Evolutionary conservation across 2,113 vertebrate species (phyloP), one percentile per base, ranked within the genome.

Genomic region (Puma concolor): DNA sequence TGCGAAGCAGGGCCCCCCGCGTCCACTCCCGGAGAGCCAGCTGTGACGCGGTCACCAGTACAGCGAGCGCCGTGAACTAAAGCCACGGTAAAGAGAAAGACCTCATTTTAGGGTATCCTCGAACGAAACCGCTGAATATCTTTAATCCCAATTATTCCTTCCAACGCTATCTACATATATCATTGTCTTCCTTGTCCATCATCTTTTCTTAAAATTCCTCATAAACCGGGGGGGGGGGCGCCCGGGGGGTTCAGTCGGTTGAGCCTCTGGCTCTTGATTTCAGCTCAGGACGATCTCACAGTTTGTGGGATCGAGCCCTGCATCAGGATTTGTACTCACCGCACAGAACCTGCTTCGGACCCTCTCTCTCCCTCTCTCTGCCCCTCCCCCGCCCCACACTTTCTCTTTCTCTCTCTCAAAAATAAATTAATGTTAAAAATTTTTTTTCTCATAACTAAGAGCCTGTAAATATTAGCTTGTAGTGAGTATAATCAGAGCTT

Each of bases 1-100:
- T 44, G 10, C 23, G 14, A 84, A n/a, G 21, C 15, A 74, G 48
- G 33, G 33, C 12, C 4, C 36, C 6, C 7, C 16, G 0, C 1
- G 1, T 12, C 8, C 14, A 33, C 16, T 60, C 33, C 9, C 7
- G 5, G 57, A 84, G 5, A 76, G 31, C 17, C 1, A 1, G 2
- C 0, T 31, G 41, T 36, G 50, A 80, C 48, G 7, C 4, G 7
- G 33, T 29, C 19, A 13, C 27, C 23, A 36, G 60, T 27, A 36
- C 27, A 23, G 4, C 0, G 7, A 44, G 44, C 7, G 7, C 33
- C 67, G 31, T 9, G 44, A 94, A 67, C 60, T 63, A 38, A 79
- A 64, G 76, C 52, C 74, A 31, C 3, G 33, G 63, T 36, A 13
- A 16, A 50, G 31, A 80, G 77, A 36, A 82, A 67, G 36, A n/a